These are phyloP conservation scores for Epinotia brunnichana DNA, from an alignment of 2,888 invertebrate genomes.

Conservation along the genomic window DNA sequence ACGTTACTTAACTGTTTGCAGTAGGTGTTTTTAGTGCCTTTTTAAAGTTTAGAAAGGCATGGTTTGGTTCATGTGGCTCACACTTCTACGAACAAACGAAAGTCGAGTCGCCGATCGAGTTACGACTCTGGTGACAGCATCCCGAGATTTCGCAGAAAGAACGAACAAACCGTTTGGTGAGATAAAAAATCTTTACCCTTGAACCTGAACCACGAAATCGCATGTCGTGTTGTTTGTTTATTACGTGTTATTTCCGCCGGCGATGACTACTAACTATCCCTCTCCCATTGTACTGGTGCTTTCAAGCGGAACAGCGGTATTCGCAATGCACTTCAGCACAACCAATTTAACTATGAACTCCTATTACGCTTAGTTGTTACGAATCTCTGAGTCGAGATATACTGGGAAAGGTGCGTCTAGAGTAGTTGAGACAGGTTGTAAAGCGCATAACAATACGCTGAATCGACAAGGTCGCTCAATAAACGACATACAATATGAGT, in stretches of 20 bases:
- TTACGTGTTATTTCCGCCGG: slow-evolving; percentile 37
- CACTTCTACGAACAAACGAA: too few species aligned
- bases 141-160: background rate
- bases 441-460: slow-evolving; percentile 51
- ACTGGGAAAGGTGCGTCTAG: background rate
- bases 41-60: too few species aligned
- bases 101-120: too few species aligned
- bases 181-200: slow-evolving; percentile 15
- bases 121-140: too few species aligned
- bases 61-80: too few species aligned
- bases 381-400: background rate
- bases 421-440: slow-evolving; percentile 4
- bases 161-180: background rate
- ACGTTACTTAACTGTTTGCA: too few species aligned
- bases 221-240: slow-evolving; percentile 37
- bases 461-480: slow-evolving; percentile 68
- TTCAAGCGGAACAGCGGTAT: slow-evolving; percentile 67
- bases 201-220: slow-evolving; percentile 31
- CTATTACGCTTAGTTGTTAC: background rate
- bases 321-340: background rate
- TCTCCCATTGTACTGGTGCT: slow-evolving; percentile 64
- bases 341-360: background rate
- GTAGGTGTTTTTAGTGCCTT: too few species aligned
- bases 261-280: slow-evolving; percentile 58
- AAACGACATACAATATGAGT: slow-evolving; percentile 42